These are phyloP conservation scores for Piprites chloris DNA, from an alignment of 2,113 vertebrate genomes.

Conservation along the genomic window DNA sequence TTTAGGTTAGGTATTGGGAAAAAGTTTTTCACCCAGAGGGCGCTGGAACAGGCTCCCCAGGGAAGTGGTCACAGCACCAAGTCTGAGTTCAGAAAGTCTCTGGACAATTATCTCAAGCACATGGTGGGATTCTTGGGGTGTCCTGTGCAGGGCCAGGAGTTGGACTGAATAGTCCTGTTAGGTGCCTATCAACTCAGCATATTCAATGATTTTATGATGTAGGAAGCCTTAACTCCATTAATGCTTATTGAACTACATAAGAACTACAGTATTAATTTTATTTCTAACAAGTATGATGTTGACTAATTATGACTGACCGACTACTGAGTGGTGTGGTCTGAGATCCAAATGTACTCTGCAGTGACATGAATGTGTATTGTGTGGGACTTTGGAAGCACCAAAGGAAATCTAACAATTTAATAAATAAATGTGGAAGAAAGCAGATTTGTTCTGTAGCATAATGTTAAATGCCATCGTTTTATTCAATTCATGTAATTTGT, in stretches of 20 bases:
- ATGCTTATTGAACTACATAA: neutral
- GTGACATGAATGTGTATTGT: neutral
- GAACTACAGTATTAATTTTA: neutral
- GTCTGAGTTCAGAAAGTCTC: neutral
- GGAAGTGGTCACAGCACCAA: neutral
- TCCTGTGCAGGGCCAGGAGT: neutral
- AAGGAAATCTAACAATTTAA: neutral
- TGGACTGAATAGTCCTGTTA: neutral
- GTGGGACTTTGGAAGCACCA: neutral
- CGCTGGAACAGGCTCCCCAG: rapidly evolving
- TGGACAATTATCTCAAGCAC: neutral
- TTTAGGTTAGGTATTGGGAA: neutral
- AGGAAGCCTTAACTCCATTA: neutral
- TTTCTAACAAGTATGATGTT: neutral
- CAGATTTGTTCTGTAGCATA: neutral
- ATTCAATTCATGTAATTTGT: neutral
- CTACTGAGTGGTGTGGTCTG: neutral
- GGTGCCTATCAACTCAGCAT: neutral
- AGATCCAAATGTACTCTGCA: neutral
- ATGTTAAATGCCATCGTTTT: neutral
- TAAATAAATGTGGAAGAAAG: neutral
- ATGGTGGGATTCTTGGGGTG: neutral
- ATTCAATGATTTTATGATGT: neutral
- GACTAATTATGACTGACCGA: neutral
- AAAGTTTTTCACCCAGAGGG: neutral